Base-by-base conservation (phyloP, 92 coral and sea anemone genomes). In the Phenganax marumi region DNA sequence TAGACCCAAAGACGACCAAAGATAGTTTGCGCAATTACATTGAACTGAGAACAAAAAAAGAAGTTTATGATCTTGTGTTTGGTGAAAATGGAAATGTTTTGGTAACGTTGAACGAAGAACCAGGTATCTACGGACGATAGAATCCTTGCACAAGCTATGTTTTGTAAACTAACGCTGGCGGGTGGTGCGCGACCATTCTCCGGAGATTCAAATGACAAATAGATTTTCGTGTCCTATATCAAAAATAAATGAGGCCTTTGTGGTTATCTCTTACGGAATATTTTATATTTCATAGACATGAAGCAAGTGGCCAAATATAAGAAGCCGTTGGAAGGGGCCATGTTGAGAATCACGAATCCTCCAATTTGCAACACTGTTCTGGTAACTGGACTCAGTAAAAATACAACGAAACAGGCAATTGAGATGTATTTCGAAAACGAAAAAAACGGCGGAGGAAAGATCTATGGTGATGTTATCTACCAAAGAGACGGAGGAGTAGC, bases 361-460 rank as follows among this genome's bases (percentile, higher is more conserved):
- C 66, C 80, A 23, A 52, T 84, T 8, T 84, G 87, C 63, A 75
- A 84, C 87, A 62, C 66, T 75, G 46, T 84, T 22, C 51, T 84
- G 16, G 82, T 84, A 2, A 84, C 53, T 9, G 87, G 87, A 43
- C 64, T 84, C 26, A 57, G 65, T 13, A 51, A 52, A 21, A 62
- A 75, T 6, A 84, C 87, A 2, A 84, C 87, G 0, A 65, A 84
- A 49, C 53, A 61, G 0, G 24, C 82, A 55, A 39, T 84, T 52
- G 65, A 25, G n/a, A 22, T 62, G 58, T 68, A 65, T 46, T 84
- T 84, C 52, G 87, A 75, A 50, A 84, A 75, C 50, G 9, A 71
- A 65, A 75, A 48, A 64, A 24, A 84, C 74, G 87, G 76, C 19
- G 87, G 87, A n/a, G 87, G 87, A 26, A 61, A 75, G 6, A 66